Evolutionary conservation across 2,888 invertebrate genomes (phyloP), one percentile per base, ranked within the genome.

Genomic region (Urechis unicinctus): DNA sequence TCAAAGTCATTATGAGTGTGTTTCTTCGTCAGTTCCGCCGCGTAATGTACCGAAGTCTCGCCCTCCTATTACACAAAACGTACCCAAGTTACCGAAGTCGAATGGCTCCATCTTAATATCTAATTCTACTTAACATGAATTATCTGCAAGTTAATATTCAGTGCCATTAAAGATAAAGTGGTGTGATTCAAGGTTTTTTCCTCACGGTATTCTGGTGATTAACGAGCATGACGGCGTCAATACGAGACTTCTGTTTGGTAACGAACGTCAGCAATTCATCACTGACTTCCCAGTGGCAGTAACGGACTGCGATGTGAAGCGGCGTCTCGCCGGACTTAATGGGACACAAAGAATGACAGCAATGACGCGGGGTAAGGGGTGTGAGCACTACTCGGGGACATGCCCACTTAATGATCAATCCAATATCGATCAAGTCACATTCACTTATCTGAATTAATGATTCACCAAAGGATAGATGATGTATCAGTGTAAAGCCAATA

Each of bases 21-120:
- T 59, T 86, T 85, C 73, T 89, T 89, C 36, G 85, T 86, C 52
- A 96, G 88, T 48, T 90, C 88, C 63, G 93, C 94, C 2, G 93
- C 92, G 73, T 89, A 95, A 79, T 98, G 98, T 45, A 98, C 82
- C 9, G 94, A 89, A 53, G 89, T 92, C 64, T 95, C 94, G 17
- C 96, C 96, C 66, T 93, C 91, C 81, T 82, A n/a, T n/a, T n/a
- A n/a, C n/a, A n/a, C n/a, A n/a, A n/a, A n/a, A n/a, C n/a, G n/a
- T n/a, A n/a, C n/a, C n/a, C n/a, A n/a, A n/a, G n/a, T n/a, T n/a
- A n/a, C n/a, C n/a, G n/a, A n/a, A n/a, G n/a, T n/a, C n/a, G n/a
- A n/a, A n/a, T n/a, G n/a, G n/a, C n/a, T n/a, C n/a, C n/a, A n/a
- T n/a, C n/a, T n/a, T n/a, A n/a, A n/a, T n/a, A n/a, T n/a, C n/a